A percentile compares a stretch with the other conserved stretches of the same genome.
Evolutionary conservation across 1,140 invertebrate species (phyloP).

Genomic region (Argopecten irradians): DNA sequence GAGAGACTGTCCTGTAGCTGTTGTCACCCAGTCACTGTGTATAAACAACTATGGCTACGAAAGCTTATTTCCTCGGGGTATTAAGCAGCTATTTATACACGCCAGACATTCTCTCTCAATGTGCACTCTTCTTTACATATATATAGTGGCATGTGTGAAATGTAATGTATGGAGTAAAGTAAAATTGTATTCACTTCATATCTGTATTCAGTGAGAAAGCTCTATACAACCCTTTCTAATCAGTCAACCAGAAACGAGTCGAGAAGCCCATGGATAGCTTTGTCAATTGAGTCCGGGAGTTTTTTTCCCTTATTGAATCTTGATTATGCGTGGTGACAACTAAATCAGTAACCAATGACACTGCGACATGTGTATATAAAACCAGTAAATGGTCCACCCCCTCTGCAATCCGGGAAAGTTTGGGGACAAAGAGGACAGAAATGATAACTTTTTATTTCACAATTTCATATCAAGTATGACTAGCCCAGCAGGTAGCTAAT

Average conservation of each 20-base stretch:
- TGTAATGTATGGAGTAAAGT: slow-evolving; percentile 3
- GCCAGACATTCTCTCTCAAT: background rate
- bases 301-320: background rate
- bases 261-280: background rate
- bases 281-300: background rate
- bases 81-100: slow-evolving; percentile 22
- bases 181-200: slow-evolving; percentile 23
- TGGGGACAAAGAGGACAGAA: background rate
- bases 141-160: slow-evolving; percentile 15
- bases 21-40: slow-evolving; percentile 7
- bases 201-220: background rate
- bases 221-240: background rate
- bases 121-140: slow-evolving; percentile 15
- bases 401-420: background rate
- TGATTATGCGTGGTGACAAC: background rate
- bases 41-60: slow-evolving; percentile 9
- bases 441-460: background rate
- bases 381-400: background rate
- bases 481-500: background rate
- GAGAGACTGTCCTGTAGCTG: slow-evolving; percentile 20
- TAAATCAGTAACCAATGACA: background rate
- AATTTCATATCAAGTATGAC: background rate
- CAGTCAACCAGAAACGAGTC: background rate
- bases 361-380: background rate
- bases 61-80: slow-evolving; percentile 10